Evolutionary conservation across 2,888 invertebrate genomes (phyloP).

Genomic region (Drosophila pseudotalamancana): DNA sequence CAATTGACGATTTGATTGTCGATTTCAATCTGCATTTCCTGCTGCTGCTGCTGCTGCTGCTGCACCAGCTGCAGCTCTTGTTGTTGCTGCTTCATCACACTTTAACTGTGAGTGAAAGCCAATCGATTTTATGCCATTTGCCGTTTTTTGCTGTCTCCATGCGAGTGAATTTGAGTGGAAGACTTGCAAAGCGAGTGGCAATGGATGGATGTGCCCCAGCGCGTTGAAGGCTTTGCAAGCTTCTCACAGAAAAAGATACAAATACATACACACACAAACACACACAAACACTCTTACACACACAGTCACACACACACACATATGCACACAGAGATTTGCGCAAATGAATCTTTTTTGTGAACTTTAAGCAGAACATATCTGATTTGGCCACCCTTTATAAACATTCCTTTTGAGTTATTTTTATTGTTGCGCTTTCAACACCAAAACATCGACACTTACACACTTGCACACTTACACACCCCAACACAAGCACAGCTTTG

Average conservation of each 20-base stretch:
- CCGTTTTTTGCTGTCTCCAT: conserved; percentile 27
- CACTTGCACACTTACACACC: neutral
- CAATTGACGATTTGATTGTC: conserved; percentile 15
- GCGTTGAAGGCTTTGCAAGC: conserved; percentile 32
- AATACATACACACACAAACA: neutral
- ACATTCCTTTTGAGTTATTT: neutral
- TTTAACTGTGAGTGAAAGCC: conserved; percentile 20
- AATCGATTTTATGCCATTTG: conserved; percentile 65
- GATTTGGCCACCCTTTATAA: neutral
- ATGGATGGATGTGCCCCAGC: conserved; percentile 15
- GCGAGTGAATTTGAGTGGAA: conserved; percentile 47
- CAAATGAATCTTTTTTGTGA: conserved; percentile 9
- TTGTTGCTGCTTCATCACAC: conserved; percentile 28
- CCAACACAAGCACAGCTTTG: neutral
- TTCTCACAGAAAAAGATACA: conserved; percentile 6
- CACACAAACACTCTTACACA: neutral
- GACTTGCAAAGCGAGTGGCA: conserved; percentile 48
- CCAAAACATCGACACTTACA: neutral
- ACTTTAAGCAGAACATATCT: conserved; percentile 13
- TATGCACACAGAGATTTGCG: too few relatives aligned
- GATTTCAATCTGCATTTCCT: conserved; percentile 31
- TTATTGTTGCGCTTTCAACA: neutral
- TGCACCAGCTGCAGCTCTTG: neutral
- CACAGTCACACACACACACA: conserved; percentile 2
- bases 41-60: neutral